Evolutionary conservation across 2,888 invertebrate genomes (phyloP), one percentile per base, ranked within the genome.

Genomic region (Bombylius major): DNA sequence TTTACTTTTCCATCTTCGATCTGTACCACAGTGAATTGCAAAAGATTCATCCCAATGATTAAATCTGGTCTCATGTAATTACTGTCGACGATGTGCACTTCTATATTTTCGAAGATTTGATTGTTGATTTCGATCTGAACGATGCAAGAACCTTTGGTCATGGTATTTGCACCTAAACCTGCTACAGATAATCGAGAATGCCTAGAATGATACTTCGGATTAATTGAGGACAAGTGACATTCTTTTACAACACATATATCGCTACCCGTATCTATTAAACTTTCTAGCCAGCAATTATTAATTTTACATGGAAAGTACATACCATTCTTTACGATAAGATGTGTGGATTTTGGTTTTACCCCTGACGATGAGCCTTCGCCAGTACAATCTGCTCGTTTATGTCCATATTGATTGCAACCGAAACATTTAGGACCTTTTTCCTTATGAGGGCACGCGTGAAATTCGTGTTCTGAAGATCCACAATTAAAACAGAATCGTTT

Each of bases 341-440:
- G 12, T 5, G 32, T 12, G 4, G 50, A 31, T 33, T 11, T 12
- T 14, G 50, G 13, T 5, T 36, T 36, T 50, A 36, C 34, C 12
- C 3, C 36, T 36, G 34, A 7, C 1, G 34, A 36, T 8, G 34
- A 36, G 34, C 34, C 8, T 36, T 36, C 34, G 8, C 34, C 34
- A 36, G 34, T 1, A 34, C 31, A 3, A n/a, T 50, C 50, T 36
- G 12, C 34, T 5, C 50, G 12, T 49, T 54, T 54, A 36, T 54
- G 54, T 31, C 54, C 49, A n/a, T 33, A 54, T 32, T 49, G 1
- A 14, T 54, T 42, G 7, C 44, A 49, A 0, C 31, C 4, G 23
- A 49, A 54, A 13, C 42, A 54, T 44, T 54, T 54, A 13, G 54
- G 54, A 31, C 49, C 54, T 12, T 33, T 49, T 31, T n/a, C 5